These are phyloP conservation scores for Helicoverpa zea DNA, from an alignment of 1,140 invertebrate species.

Conservation along the genomic window DNA sequence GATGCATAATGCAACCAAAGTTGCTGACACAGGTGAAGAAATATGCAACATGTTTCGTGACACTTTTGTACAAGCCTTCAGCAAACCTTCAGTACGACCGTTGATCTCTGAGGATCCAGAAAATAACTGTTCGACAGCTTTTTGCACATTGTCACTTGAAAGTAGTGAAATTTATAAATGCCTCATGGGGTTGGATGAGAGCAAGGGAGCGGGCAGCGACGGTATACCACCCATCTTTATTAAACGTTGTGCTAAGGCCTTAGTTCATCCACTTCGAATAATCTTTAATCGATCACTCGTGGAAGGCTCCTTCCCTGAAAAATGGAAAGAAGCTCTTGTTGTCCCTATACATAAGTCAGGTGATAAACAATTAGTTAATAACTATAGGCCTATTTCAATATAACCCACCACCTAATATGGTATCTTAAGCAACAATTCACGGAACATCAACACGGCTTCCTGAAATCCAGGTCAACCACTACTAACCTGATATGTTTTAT, in stretches of 20 bases:
- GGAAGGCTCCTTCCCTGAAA: neutral
- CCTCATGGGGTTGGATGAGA: neutral
- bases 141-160: neutral
- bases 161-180: neutral
- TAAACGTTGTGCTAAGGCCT: neutral
- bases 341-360: neutral
- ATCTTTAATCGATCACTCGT: neutral
- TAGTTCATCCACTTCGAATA: neutral
- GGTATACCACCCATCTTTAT: slow-evolving; percentile 12
- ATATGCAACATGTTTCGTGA: slow-evolving; percentile 12
- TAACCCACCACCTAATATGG: neutral
- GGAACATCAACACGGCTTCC: slow-evolving; percentile 12
- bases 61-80: neutral
- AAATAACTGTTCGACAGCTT: neutral
- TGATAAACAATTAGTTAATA: neutral
- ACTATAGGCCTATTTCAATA: slow-evolving; percentile 13
- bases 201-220: neutral
- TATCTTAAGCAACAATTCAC: slow-evolving; percentile 6
- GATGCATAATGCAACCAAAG: neutral
- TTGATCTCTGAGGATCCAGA: too few relatives aligned
- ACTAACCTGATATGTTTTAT: neutral
- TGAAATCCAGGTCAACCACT: slow-evolving; percentile 6
- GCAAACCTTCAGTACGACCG: too few relatives aligned
- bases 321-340: neutral
- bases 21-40: neutral